Evolutionary conservation across 2,113 vertebrate species (phyloP).

Genomic region (Hystrix cristata): DNA sequence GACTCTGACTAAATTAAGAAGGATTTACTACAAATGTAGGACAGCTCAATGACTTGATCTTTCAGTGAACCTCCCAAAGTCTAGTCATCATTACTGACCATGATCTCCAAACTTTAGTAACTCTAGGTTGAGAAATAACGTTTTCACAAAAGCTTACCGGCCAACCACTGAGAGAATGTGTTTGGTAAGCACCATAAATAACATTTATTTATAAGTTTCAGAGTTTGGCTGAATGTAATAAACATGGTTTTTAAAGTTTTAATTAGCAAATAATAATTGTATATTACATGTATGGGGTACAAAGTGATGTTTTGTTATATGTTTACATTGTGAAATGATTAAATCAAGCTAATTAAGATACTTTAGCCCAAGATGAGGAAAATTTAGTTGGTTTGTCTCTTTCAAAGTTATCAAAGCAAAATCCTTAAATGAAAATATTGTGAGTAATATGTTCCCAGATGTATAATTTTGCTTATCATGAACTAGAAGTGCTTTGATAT

Average conservation of each 20-base stretch:
- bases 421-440: neutral
- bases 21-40: neutral
- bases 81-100: neutral
- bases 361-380: neutral
- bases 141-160: neutral
- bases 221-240: neutral
- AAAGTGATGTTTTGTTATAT: neutral
- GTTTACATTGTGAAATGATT: neutral
- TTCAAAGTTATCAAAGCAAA: constrained; percentile 33
- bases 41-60: neutral
- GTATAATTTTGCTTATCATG: constrained; percentile 6
- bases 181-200: neutral
- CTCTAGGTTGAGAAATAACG: neutral
- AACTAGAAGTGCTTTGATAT: constrained; percentile 53
- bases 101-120: neutral
- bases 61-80: neutral
- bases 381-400: neutral
- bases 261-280: neutral
- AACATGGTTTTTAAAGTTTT: neutral
- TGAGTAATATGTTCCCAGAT: neutral
- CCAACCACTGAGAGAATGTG: neutral
- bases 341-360: neutral
- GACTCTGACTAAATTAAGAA: constrained; percentile 21
- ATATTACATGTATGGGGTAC: neutral
- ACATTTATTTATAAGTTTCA: neutral